Conservation (phyloP, 2,113 vertebrate species). For the Phaetusa simplex region DNA sequence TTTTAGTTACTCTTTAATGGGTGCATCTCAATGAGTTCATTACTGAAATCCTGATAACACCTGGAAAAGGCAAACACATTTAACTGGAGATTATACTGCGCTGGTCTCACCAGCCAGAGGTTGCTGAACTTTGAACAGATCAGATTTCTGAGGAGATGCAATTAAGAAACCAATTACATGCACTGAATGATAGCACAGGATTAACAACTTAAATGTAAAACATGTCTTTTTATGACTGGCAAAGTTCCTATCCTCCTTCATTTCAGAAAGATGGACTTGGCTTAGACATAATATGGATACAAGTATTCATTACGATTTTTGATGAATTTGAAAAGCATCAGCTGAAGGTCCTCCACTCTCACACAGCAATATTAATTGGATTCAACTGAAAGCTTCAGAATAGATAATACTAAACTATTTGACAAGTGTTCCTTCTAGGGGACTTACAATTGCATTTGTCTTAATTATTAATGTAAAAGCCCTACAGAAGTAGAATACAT, state of each 20-base stretch:
- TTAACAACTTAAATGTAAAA: conserved; percentile 29
- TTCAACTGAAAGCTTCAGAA: conserved; percentile 22
- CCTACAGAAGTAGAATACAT: background rate
- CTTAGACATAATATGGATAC: background rate
- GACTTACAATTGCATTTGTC: conserved; percentile 24
- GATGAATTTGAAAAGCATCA: conserved; percentile 39
- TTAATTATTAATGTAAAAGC: conserved; percentile 40
- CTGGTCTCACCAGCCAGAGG: background rate
- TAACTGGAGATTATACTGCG: background rate
- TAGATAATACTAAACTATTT: conserved; percentile 22
- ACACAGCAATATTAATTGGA: background rate
- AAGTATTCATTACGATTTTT: conserved; percentile 36
- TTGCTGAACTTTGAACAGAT: conserved; percentile 4
- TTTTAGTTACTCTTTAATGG: background rate
- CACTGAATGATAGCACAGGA: conserved; percentile 5
- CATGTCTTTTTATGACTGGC: background rate
- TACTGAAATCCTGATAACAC: conserved; percentile 21
- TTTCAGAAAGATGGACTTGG: conserved; percentile 18
- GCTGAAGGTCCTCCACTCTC: conserved; percentile 36
- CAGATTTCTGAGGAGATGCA: conserved; percentile 26
- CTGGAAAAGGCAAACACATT: background rate
- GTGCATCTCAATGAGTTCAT: background rate
- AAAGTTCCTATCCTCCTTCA: background rate
- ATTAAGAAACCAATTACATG: conserved; percentile 60
- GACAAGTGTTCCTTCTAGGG: background rate